Evolutionary conservation across 2,113 vertebrate genomes (phyloP), one percentile per base, ranked within the genome.

Genomic region (Echinops telfairi): DNA sequence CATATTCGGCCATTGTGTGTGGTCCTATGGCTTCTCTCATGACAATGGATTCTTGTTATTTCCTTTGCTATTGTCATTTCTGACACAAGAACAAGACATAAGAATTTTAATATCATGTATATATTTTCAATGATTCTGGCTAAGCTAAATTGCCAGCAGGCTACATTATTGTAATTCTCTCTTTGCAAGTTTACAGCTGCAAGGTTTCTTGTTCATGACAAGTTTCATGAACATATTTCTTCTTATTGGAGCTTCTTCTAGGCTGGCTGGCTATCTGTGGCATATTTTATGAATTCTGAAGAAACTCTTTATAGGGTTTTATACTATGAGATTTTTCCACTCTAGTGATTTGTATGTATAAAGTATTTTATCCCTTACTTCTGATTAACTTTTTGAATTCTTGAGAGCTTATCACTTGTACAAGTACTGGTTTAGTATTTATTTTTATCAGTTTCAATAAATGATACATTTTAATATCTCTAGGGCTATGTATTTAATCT

Each of bases 131-230:
- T 58, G 66, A 68, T 81, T 96, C 86, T 91, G 83, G 70, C 84
- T 94, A 88, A 83, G 88, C 62, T 93, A 91, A 94, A 91, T 88
- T 95, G 58, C 95, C 93, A 93, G 95, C 40, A 95, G 85, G 57
- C 78, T 93, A 86, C 60, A 86, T 93, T 78, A 94, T 70, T 94
- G 64, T 94, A 71, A 95, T 88, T 93, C 38, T 89, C 3, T 90
- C 79, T 88, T 90, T 93, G 79, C 66, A 78, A 62, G 85, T 82
- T 89, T 53, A 36, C 25, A 70, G 73, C 43, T 96, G 58, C 33
- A 81, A 92, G 43, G 27, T 71, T 92, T 95, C 86, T 85, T 95
- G 70, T 73, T 91, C 88, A 81, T 81, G 86, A 95, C 89, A 97
- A 95, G 85, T 78, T 95, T 90, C 53, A 60, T 66, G 93, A 93